Base-by-base conservation (phyloP, 1,140 invertebrate species). In the Contarinia nasturtii region DNA sequence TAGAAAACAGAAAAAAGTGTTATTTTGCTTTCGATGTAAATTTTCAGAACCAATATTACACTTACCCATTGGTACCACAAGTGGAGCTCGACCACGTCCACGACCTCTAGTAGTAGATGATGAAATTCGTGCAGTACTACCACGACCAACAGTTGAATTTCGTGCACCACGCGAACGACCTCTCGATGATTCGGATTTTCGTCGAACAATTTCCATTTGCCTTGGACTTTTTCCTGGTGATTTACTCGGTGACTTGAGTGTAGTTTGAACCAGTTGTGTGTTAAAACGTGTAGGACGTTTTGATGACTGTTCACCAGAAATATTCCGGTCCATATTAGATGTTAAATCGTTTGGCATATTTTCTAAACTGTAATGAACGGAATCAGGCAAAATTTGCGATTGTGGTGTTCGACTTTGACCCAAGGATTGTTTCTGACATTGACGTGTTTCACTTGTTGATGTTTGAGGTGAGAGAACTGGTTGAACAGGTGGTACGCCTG, bases 141-240 rank as follows among this genome's bases (percentile, higher is more conserved):
- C 22, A 60, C 51, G 47, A 67, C 54, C 38, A 66, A 50, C 34
- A 11, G 2, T 21, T 21, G 7, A 7, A 14, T 38, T 46, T 38
- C 40, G 47, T 43, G 33, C 47, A 33, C 51, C 22, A 52, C 54
- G 57, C 17, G 41, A 44, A 22, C 59, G 55, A 12, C 52, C 56
- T 43, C 51, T 51, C 17, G 55, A 54, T 48, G 54, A 33, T 17
- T 51, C 52, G 21, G 10, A 37, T 46, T 46, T 51, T 0, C 57
- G 52, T 22, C 11, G 53, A 0, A 55, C 41, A 17, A 52, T 7
- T 33, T 55, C 54, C 52, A 53, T 53, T 53, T 76, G 74, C 40
- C 80, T 69, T 0, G 83, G 82, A 3, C 80, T 84, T 56, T 82
- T 82, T 0, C 77, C 79, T 0, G 81, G 82, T 41, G 77, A 80